Conservation (phyloP, 1,140 invertebrate species). For the Drosophila pallidifrons region DNA sequence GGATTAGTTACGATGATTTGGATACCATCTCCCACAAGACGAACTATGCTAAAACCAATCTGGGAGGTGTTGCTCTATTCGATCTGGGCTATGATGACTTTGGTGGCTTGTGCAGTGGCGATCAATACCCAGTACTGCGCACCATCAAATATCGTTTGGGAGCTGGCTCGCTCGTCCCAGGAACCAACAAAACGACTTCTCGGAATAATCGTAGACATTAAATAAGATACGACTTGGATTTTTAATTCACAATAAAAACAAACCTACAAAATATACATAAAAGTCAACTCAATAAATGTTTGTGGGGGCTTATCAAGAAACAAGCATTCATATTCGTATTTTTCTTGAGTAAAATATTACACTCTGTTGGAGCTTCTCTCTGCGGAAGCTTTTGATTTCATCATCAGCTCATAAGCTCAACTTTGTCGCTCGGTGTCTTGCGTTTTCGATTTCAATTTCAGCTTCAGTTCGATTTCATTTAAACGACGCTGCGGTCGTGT, state of each 20-base stretch:
- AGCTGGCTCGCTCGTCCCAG: not conserved
- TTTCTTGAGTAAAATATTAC: not conserved
- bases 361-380: not conserved
- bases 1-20: conserved; percentile 95
- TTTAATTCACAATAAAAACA: no score
- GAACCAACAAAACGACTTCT: no score
- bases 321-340: not conserved
- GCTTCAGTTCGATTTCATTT: conserved; percentile 77
- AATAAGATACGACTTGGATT: no score
- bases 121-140: conserved; percentile 90
- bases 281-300: not conserved
- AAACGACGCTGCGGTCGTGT: conserved; percentile 65
- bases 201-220: no score
- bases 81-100: conserved; percentile 94
- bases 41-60: conserved; percentile 88
- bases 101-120: conserved; percentile 90
- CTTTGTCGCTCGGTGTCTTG: conserved; percentile 30
- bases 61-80: conserved; percentile 92
- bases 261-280: not conserved
- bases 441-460: conserved; percentile 53
- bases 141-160: conserved; percentile 85
- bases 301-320: not conserved
- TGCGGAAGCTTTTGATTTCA: conserved; percentile 37
- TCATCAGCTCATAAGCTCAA: conserved; percentile 44
- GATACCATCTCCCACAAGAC: conserved; percentile 94